Percentiles rank a stretch among this genome's conserved stretches.
Conservation (phyloP, 1,140 invertebrate genomes). For the Drosophila rhopaloa region DNA sequence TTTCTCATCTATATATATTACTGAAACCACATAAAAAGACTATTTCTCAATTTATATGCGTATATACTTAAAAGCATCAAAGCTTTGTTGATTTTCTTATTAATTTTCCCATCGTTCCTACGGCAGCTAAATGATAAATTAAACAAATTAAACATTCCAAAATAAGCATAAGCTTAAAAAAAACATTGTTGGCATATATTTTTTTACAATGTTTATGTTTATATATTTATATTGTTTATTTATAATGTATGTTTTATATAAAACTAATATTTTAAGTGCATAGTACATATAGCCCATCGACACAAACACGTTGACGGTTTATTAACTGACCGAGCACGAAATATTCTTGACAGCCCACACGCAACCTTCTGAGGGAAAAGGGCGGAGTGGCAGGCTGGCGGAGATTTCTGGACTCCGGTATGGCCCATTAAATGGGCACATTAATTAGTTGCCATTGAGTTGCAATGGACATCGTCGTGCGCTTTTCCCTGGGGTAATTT, state of each 20-base stretch:
- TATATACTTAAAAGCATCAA: too few relatives aligned
- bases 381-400: constrained; percentile 2
- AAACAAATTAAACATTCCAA: too few relatives aligned
- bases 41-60: too few relatives aligned
- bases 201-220: too few relatives aligned
- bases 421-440: constrained; percentile 73
- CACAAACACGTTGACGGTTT: constrained; percentile 71
- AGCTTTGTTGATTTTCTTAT: too few relatives aligned
- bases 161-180: too few relatives aligned
- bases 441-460: constrained; percentile 78
- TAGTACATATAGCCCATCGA: constrained; percentile 23
- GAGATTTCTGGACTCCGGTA: constrained; percentile 49
- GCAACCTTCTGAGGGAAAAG: constrained; percentile 5
- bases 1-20: neutral
- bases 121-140: too few relatives aligned
- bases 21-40: too few relatives aligned
- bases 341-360: constrained; percentile 69
- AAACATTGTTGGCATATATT: too few relatives aligned
- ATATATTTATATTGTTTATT: too few relatives aligned
- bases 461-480: constrained; percentile 47
- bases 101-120: too few relatives aligned
- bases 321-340: constrained; percentile 75
- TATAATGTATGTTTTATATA: neutral
- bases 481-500: constrained; percentile 44
- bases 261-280: constrained; percentile 16